These are phyloP conservation scores for Cydia strobilella DNA, from an alignment of 1,140 invertebrate genomes.

Conservation along the genomic window DNA sequence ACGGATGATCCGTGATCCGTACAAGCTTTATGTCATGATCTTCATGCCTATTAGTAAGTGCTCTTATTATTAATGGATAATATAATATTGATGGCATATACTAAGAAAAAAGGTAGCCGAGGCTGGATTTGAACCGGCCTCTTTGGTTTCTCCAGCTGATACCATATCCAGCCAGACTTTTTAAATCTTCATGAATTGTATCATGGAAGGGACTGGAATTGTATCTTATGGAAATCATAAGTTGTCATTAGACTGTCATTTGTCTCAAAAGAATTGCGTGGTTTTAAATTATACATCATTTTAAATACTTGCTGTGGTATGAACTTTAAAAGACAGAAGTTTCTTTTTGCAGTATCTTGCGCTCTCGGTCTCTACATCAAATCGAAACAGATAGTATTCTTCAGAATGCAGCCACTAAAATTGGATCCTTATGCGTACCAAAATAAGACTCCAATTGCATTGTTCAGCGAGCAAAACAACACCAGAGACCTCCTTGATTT, in stretches of 20 bases:
- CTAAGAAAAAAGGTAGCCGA: too few relatives aligned
- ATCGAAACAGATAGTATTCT: conserved; percentile 83
- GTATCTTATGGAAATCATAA: too few relatives aligned
- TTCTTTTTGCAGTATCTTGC: conserved; percentile 79
- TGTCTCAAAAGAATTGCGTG: too few relatives aligned
- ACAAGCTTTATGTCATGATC: conserved; percentile 83
- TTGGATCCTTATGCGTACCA: conserved; percentile 80
- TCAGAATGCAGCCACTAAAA: conserved; percentile 82
- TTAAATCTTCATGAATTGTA: too few relatives aligned
- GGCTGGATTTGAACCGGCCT: too few relatives aligned
- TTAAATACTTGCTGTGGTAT: not conserved
- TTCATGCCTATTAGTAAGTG: conserved; percentile 81
- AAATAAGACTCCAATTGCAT: conserved; percentile 74
- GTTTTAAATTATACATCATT: not conserved
- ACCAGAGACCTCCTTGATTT: conserved; percentile 67
- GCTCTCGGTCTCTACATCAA: conserved; percentile 85
- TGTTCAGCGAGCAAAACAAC: conserved; percentile 72
- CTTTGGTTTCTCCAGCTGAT: too few relatives aligned
- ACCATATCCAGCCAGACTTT: too few relatives aligned
- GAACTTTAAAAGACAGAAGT: not conserved
- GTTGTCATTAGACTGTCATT: too few relatives aligned
- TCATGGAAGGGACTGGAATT: too few relatives aligned
- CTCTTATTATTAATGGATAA: not conserved
- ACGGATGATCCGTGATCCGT: conserved; percentile 81
- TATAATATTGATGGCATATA: too few relatives aligned